phyloP scores from a whole-genome alignment of 2,888 invertebrate genomes.

The Nomada goodeniana region DNA sequence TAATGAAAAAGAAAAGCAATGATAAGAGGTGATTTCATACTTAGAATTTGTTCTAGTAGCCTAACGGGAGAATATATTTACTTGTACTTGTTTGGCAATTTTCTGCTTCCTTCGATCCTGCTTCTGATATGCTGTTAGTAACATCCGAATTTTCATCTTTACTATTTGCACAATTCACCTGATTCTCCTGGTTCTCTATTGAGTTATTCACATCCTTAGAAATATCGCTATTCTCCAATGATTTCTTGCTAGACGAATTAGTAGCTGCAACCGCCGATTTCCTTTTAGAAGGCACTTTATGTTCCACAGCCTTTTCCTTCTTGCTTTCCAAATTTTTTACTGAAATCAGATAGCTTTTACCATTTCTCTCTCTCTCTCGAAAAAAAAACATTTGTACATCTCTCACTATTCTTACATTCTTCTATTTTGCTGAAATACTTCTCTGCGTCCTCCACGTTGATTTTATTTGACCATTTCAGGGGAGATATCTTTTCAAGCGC shows the following conservation, averaged over 20 bases:
- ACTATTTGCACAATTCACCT: slow-evolving; percentile 74
- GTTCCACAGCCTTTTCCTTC: slow-evolving; percentile 71
- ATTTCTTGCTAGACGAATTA: slow-evolving; percentile 65
- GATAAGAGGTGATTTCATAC: neutral
- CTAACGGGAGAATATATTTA: slow-evolving; percentile 10
- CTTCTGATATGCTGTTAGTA: slow-evolving; percentile 23
- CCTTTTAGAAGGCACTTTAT: slow-evolving; percentile 77
- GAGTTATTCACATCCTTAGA: slow-evolving; percentile 68
- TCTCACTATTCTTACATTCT: slow-evolving; percentile 69
- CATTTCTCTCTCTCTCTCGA: neutral
- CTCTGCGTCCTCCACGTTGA: slow-evolving; percentile 79
- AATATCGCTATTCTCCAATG: slow-evolving; percentile 53
- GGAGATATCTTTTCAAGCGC: slow-evolving; percentile 83
- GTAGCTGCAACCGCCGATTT: slow-evolving; percentile 64
- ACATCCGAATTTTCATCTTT: slow-evolving; percentile 63
- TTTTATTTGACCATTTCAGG: slow-evolving; percentile 82
- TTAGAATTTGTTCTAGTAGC: too few species aligned
- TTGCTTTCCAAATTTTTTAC: slow-evolving; percentile 77
- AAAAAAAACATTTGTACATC: neutral
- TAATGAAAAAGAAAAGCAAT: slow-evolving; percentile 23
- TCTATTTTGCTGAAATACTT: slow-evolving; percentile 74
- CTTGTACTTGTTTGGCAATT: slow-evolving; percentile 42
- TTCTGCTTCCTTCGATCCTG: slow-evolving; percentile 47
- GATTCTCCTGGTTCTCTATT: slow-evolving; percentile 82
- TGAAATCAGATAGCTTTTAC: slow-evolving; percentile 50